A percentile compares a stretch with the other conserved stretches of the same genome.
phyloP scores from a whole-genome alignment of 2,888 invertebrate genomes.

The Nezara viridula region DNA sequence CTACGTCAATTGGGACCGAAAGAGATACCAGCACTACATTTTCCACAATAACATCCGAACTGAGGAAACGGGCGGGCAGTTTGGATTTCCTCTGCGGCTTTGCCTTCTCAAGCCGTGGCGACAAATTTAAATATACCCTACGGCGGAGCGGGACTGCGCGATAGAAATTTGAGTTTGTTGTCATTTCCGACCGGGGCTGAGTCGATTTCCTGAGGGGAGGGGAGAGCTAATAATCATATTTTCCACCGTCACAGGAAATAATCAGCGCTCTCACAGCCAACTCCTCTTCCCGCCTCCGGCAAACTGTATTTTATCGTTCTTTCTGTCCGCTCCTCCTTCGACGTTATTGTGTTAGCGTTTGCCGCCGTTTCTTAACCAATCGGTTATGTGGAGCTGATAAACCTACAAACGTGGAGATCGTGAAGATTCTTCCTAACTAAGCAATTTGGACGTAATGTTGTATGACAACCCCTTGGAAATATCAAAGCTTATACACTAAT shows the following conservation, averaged over 20 bases:
- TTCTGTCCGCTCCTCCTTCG: neutral
- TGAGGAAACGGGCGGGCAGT: neutral
- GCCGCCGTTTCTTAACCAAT: neutral
- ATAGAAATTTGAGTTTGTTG: slow-evolving; percentile 41
- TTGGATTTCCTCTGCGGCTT: slow-evolving; percentile 42
- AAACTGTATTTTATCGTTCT: slow-evolving; percentile 37
- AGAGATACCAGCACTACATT: neutral
- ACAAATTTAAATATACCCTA: slow-evolving; percentile 27
- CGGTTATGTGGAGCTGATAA: neutral
- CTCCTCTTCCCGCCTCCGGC: slow-evolving; percentile 32
- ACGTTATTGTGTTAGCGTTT: slow-evolving; percentile 7
- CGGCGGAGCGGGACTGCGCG: slow-evolving; percentile 2
- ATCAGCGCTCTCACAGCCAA: slow-evolving; percentile 40
- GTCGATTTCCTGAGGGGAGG: slow-evolving; percentile 33
- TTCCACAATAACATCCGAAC: neutral
- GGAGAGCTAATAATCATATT: slow-evolving; percentile 46
- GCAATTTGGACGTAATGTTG: too few species aligned
- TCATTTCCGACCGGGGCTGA: slow-evolving; percentile 36
- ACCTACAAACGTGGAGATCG: neutral
- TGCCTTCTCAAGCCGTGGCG: neutral
- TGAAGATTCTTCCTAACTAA: neutral
- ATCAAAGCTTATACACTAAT: neutral
- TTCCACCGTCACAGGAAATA: slow-evolving; percentile 46
- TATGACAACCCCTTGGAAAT: neutral
- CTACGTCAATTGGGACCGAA: neutral